A percentile compares a stretch with the other conserved stretches of the same genome.
Evolutionary conservation across 2,113 vertebrate genomes (phyloP).

Genomic region (Peromyscus polionotus): DNA sequence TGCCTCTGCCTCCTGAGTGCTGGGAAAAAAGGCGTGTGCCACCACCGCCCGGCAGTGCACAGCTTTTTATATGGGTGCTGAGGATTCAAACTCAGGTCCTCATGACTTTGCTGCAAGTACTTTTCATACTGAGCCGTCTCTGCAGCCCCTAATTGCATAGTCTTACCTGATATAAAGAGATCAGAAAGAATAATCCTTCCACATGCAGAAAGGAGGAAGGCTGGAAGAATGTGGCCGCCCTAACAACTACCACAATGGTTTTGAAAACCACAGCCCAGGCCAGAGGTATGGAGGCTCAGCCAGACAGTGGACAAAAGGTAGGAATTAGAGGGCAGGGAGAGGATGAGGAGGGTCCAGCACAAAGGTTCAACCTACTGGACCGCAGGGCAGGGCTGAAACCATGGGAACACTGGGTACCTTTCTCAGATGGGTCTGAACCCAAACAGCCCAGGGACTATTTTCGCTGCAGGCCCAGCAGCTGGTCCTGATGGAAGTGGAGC

Average conservation of each 20-base stretch:
- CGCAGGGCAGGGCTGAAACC: not conserved
- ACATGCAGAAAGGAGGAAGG: no score
- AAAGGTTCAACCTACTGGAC: accelerated
- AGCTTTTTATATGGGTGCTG: not conserved
- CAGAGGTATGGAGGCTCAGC: not conserved
- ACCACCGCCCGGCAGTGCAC: not conserved
- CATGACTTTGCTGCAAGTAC: not conserved
- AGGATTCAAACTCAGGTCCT: not conserved
- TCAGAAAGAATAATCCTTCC: not conserved
- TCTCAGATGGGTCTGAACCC: no score
- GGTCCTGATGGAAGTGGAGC: not conserved
- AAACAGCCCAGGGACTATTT: not conserved
- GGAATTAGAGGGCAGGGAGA: not conserved
- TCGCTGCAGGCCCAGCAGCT: not conserved
- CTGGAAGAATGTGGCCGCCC: not conserved
- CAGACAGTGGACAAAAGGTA: not conserved
- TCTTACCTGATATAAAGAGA: not conserved
- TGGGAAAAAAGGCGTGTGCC: no score
- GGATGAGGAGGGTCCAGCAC: accelerated
- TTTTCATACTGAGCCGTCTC: not conserved
- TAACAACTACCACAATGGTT: not conserved
- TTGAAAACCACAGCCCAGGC: not conserved
- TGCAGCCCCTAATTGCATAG: not conserved
- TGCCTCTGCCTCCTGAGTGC: no score
- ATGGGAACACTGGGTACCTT: not conserved